These are phyloP conservation scores for Conopomorpha cramerella DNA, from an alignment of 1,140 invertebrate genomes.

Conservation along the genomic window DNA sequence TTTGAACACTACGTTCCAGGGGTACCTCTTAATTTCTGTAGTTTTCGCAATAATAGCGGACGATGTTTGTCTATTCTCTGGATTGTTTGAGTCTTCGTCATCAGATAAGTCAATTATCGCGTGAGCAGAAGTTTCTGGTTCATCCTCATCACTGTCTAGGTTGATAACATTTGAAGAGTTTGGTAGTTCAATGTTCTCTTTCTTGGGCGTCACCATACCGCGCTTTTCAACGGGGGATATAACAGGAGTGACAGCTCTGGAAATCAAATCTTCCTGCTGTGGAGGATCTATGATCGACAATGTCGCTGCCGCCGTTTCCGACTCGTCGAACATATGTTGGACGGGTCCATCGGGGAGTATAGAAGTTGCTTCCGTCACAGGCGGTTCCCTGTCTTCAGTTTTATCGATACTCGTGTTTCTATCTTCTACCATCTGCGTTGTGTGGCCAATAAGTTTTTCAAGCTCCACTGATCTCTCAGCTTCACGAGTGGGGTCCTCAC, in stretches of 20 bases:
- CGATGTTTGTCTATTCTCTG: not conserved
- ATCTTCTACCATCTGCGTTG: conserved; percentile 5
- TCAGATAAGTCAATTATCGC: too few species aligned
- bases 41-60: too few species aligned
- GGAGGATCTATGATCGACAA: too few species aligned
- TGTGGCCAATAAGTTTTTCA: conserved; percentile 35
- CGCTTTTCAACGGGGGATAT: not conserved
- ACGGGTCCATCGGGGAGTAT: not conserved
- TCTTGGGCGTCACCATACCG: too few species aligned
- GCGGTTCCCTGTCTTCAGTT: not conserved
- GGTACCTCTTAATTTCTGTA: conserved; percentile 4
- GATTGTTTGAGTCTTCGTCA: conserved; percentile 12
- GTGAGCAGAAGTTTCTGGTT: too few species aligned
- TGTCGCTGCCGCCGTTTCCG: too few species aligned
- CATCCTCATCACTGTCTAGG: conserved; percentile 40
- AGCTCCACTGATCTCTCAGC: conserved; percentile 35
- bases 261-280: not conserved
- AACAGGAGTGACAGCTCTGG: too few species aligned
- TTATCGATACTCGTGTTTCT: too few species aligned
- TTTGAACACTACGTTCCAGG: conserved; percentile 10
- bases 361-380: not conserved
- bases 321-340: too few species aligned
- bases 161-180: conserved; percentile 16
- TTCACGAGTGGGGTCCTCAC: conserved; percentile 28
- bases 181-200: not conserved